Percentiles rank a stretch among this genome's conserved stretches.
Evolutionary conservation across 2,113 vertebrate species (phyloP).

Genomic region (Reinhardtius hippoglossoides): DNA sequence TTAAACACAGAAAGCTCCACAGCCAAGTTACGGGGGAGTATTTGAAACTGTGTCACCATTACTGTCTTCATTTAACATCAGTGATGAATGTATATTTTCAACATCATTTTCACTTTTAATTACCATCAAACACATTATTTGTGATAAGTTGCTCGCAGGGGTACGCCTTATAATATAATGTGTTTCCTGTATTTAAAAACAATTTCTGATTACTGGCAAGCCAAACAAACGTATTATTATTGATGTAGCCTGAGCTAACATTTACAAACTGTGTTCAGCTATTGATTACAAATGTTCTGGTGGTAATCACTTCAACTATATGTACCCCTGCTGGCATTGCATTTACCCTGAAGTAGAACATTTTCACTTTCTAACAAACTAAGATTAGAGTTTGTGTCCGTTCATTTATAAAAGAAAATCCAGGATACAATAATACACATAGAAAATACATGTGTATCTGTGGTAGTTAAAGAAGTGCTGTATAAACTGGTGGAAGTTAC

Average conservation of each 20-base stretch:
- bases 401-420: background rate
- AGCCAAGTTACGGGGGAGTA: no score
- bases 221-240: background rate
- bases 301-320: background rate
- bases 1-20: background rate
- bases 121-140: no score
- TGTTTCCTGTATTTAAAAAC: background rate
- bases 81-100: constrained; percentile 1
- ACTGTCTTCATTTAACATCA: background rate
- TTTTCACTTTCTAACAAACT: constrained; percentile 57
- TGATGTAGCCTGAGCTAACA: no score
- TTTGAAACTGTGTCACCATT: background rate
- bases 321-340: constrained; percentile 39
- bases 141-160: constrained; percentile 15
- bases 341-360: constrained; percentile 38
- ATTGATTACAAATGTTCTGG: background rate
- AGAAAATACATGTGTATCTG: background rate
- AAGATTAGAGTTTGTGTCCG: background rate
- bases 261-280: background rate
- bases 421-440: background rate
- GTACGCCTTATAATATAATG: background rate
- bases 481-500: background rate
- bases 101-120: background rate
- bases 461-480: background rate
- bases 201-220: no score